A percentile compares a stretch with the other conserved stretches of the same genome.
These are phyloP conservation scores for Watersipora subatra DNA, from an alignment of 1,140 invertebrate genomes.

Conservation along the genomic window DNA sequence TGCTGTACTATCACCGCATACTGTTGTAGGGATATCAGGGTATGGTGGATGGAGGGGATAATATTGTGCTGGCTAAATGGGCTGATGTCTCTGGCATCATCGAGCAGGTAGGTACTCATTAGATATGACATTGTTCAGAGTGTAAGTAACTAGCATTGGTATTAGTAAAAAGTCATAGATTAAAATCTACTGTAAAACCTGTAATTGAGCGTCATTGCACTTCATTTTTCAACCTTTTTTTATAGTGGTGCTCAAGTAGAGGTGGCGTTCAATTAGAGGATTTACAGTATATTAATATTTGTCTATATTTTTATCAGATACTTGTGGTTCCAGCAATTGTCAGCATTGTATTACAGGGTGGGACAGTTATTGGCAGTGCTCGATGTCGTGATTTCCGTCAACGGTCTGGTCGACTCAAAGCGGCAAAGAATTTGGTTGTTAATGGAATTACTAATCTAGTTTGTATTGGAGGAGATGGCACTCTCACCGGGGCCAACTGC, in stretches of 20 bases:
- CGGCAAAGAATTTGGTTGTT: slow-evolving; percentile 77
- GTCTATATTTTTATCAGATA: too few species aligned
- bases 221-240: too few species aligned
- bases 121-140: too few species aligned
- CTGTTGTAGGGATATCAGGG: slow-evolving; percentile 81
- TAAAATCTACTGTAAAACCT: too few species aligned
- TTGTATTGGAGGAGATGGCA: slow-evolving; percentile 94
- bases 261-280: too few species aligned
- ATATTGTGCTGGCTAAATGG: slow-evolving; percentile 88
- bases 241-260: too few species aligned
- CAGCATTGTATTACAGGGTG: slow-evolving; percentile 62
- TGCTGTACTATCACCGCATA: too few species aligned
- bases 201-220: too few species aligned
- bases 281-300: too few species aligned
- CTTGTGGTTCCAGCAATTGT: too few species aligned
- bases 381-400: slow-evolving; percentile 82
- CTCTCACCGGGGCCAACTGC: slow-evolving; percentile 89
- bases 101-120: slow-evolving; percentile 62
- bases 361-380: slow-evolving; percentile 95
- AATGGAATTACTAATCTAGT: slow-evolving; percentile 88
- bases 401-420: slow-evolving; percentile 70
- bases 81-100: slow-evolving; percentile 96
- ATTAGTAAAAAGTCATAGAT: too few species aligned
- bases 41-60: slow-evolving; percentile 90
- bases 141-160: too few species aligned